These are phyloP conservation scores for Stichopus chloronotus DNA, from an alignment of 35 echinoderm and acorn worm genomes.

Conservation along the genomic window DNA sequence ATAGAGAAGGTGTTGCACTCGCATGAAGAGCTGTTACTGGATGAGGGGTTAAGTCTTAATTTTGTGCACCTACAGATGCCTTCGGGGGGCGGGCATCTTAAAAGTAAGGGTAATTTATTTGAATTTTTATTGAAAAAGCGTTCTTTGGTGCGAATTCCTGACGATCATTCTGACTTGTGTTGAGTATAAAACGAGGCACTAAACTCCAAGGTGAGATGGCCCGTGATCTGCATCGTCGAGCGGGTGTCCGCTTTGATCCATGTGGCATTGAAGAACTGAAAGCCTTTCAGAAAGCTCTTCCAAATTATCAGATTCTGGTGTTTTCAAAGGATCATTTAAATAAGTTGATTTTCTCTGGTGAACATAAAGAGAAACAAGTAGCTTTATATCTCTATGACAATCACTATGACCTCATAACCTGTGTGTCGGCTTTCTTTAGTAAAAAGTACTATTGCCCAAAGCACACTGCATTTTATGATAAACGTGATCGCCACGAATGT, in stretches of 20 bases:
- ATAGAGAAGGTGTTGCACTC: not conserved
- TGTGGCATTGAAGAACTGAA: slow-evolving; percentile 9
- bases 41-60: not conserved
- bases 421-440: not conserved
- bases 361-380: not conserved
- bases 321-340: slow-evolving; percentile 36
- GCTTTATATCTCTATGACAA: slow-evolving; percentile 5
- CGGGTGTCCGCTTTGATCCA: not conserved
- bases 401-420: not conserved
- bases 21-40: not conserved
- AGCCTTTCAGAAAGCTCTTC: not conserved
- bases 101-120: not conserved
- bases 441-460: slow-evolving; percentile 4
- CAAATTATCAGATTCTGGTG: slow-evolving; percentile 5
- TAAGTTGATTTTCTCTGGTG: not conserved
- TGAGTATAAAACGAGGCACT: not conserved
- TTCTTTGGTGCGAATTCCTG: not conserved
- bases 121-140: slow-evolving; percentile 18
- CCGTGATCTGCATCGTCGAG: not conserved
- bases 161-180: not conserved
- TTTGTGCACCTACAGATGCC: not conserved
- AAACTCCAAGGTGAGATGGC: not conserved
- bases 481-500: slow-evolving; percentile 16
- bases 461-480: slow-evolving; percentile 15
- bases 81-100: not conserved